Percentiles rank a stretch among this genome's conserved stretches.
Evolutionary conservation across 2,797 vertebrate genomes (phyloP).

Genomic region (Myotis myotis): DNA sequence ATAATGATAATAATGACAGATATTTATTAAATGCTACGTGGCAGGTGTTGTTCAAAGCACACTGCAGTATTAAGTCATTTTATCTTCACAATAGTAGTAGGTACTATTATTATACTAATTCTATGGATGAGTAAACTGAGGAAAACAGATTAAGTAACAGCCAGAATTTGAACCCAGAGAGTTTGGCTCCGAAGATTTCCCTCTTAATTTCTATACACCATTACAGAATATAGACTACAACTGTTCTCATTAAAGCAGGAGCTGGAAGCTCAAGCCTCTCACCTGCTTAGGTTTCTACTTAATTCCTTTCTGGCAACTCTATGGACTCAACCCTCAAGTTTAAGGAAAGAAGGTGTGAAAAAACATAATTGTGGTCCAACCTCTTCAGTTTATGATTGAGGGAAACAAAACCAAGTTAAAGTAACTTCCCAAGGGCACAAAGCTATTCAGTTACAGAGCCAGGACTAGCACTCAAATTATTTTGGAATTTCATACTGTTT

Average conservation of each 20-base stretch:
- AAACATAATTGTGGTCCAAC: constrained; percentile 19
- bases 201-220: not conserved
- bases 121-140: constrained; percentile 14
- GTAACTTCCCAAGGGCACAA: constrained; percentile 24
- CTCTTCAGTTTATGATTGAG: not conserved
- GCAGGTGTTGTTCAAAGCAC: not conserved
- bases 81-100: not conserved
- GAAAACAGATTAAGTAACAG: constrained; percentile 13
- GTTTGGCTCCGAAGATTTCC: not conserved
- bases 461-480: not conserved
- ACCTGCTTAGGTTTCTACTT: constrained; percentile 38
- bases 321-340: constrained; percentile 13
- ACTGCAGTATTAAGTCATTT: not conserved
- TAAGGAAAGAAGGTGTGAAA: constrained; percentile 24
- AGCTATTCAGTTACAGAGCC: not conserved
- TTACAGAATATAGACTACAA: not conserved
- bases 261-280: constrained; percentile 32
- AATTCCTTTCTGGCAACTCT: not conserved
- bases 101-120: not conserved
- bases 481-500: constrained; percentile 1
- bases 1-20: not conserved
- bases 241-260: not conserved
- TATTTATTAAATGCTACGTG: constrained; percentile 2
- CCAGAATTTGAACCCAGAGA: constrained; percentile 14
- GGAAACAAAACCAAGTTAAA: constrained; percentile 52